phyloP scores from a whole-genome alignment of 2,113 vertebrate genomes.

The Centropus unirufus region DNA sequence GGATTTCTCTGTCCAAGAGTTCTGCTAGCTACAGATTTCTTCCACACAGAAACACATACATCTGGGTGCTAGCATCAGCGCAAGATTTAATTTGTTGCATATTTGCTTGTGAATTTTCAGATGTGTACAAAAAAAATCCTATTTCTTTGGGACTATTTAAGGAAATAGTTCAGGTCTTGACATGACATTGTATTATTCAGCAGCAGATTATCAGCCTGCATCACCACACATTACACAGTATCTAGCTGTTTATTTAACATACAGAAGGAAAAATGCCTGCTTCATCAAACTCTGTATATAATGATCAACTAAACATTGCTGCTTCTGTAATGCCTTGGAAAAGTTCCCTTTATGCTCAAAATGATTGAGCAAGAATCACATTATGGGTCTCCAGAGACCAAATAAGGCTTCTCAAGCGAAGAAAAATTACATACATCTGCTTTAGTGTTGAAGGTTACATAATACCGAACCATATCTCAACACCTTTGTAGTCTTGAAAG shows the following conservation, averaged over 20 bases:
- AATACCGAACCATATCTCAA: background rate
- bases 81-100: slow-evolving; percentile 23
- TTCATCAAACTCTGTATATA: background rate
- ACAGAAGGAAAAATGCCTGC: background rate
- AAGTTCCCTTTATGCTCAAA: background rate
- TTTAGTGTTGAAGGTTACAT: background rate
- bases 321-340: background rate
- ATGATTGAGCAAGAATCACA: background rate
- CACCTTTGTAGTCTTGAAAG: background rate
- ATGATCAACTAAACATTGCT: background rate
- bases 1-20: slow-evolving; percentile 27
- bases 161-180: slow-evolving; percentile 1
- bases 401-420: slow-evolving; percentile 7
- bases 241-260: slow-evolving; percentile 1
- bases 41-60: slow-evolving; percentile 26
- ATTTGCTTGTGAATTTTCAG: slow-evolving; percentile 41
- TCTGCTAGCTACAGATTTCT: slow-evolving; percentile 37
- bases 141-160: slow-evolving; percentile 13
- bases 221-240: background rate
- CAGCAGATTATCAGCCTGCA: background rate
- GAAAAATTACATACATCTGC: background rate
- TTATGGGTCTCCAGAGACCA: slow-evolving; percentile 12
- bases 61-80: slow-evolving; percentile 43
- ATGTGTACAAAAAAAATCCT: background rate
- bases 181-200: background rate